These are phyloP conservation scores for Heliangelus exortis DNA, from an alignment of 2,797 vertebrate species.

Conservation along the genomic window DNA sequence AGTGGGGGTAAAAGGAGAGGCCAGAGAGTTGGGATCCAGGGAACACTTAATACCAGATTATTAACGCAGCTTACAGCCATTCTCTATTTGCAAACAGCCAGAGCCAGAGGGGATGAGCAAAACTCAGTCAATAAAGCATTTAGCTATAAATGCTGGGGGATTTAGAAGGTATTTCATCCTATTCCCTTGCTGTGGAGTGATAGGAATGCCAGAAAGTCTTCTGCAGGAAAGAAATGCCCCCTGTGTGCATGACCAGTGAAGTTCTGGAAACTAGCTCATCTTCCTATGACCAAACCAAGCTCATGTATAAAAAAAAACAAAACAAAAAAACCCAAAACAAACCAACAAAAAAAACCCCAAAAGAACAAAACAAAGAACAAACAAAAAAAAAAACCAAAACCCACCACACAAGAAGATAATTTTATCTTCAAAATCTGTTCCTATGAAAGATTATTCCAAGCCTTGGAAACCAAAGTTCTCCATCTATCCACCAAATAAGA, in stretches of 20 bases:
- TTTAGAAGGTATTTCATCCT: constrained; percentile 56
- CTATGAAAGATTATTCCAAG: neutral
- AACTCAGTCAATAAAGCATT: constrained; percentile 42
- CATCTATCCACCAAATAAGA: neutral
- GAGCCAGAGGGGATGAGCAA: constrained; percentile 60
- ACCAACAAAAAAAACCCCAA: too few relatives aligned
- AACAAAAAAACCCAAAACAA: neutral
- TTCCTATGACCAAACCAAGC: neutral
- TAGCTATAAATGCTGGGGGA: constrained; percentile 2
- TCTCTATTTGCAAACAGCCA: constrained; percentile 47
- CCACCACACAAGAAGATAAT: neutral
- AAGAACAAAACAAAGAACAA: too few relatives aligned
- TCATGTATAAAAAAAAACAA: neutral
- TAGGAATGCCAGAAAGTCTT: neutral
- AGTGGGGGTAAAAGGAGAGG: neutral
- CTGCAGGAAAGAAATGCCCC: neutral
- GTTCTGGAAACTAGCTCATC: neutral
- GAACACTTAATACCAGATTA: constrained; percentile 75
- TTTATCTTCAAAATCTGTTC: neutral
- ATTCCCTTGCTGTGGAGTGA: neutral
- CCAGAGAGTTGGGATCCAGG: constrained; percentile 6
- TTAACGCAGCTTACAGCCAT: constrained; percentile 66
- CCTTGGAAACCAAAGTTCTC: neutral
- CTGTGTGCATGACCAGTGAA: neutral
- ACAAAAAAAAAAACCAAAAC: too few relatives aligned